Base-by-base conservation (phyloP, 1,140 invertebrate genomes). In the Brachionus asplanchnoidis region DNA sequence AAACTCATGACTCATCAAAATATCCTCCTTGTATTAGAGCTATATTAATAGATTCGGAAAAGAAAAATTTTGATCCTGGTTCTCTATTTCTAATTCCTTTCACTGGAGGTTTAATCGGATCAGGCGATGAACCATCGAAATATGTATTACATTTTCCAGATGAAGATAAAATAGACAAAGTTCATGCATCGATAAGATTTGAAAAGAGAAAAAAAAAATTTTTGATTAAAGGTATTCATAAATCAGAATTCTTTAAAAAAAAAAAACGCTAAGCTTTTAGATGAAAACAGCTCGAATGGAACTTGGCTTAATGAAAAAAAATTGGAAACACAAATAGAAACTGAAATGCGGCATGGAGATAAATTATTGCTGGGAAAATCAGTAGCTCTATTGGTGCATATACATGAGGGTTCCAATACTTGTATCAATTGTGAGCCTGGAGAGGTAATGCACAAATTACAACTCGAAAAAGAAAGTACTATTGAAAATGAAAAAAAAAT, bases 341-440 rank as follows among this genome's bases (percentile, higher is more conserved):
- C 20, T 23, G 26, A 77, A 14, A 5, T 77, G 4, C 14, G 7
- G 26, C 73, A 77, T 77, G 73, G 73, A 36, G 73, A 77, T 53
- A 77, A 17, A 28, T 46, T 77, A 17, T 26, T 1, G 12, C 12
- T 77, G 14, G 73, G 73, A 0, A 36, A 50, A 50, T 2, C 20
- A 26, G 11, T 77, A 11, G 23, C 7, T 26, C 26, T 77, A 2
- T 50, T 77, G 9, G 4, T 77, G 9, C 73, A 77, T 50, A 77
- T 77, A 50, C 73, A 77, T 36, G 44, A 77, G 3, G 73, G 73
- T 3, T 50, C 73, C 9, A 77, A 77, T 77, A 77, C 73, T 32
- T 77, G 73, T 26, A 26, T 77, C 12, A 77, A 77, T 77, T 77
- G 73, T 50, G 73, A 77, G 46, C 73, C 73, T n/a, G 73, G 73